Evolutionary conservation across 2,888 invertebrate genomes (phyloP).

Genomic region (Laspeyria flexula): DNA sequence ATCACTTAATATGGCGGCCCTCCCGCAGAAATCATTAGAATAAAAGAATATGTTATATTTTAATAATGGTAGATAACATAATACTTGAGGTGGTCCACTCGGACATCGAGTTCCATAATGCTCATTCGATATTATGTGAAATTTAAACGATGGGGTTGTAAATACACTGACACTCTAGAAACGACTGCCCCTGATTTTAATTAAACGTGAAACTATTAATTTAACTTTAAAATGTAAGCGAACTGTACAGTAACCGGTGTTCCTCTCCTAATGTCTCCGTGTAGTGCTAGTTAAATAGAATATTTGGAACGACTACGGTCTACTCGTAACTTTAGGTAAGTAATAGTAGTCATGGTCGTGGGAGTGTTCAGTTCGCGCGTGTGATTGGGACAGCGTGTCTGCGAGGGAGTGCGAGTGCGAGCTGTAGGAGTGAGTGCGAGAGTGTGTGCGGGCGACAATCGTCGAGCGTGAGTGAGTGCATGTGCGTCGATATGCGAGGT

Average conservation of each 20-base stretch:
- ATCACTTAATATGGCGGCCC: slow-evolving; percentile 76
- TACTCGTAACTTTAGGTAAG: slow-evolving; percentile 69
- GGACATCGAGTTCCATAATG: slow-evolving; percentile 76
- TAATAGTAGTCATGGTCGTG: slow-evolving; percentile 64
- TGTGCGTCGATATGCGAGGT: slow-evolving; percentile 33
- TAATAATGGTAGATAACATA: slow-evolving; percentile 75
- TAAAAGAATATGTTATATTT: slow-evolving; percentile 78
- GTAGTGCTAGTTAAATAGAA: slow-evolving; percentile 77
- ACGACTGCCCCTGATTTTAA: slow-evolving; percentile 72
- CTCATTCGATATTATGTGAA: slow-evolving; percentile 74
- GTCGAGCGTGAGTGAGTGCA: slow-evolving; percentile 36
- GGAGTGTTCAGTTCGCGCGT: slow-evolving; percentile 58
- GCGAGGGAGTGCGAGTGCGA: slow-evolving; percentile 37
- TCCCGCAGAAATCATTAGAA: slow-evolving; percentile 71
- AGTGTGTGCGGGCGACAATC: slow-evolving; percentile 34
- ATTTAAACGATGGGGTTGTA: slow-evolving; percentile 72
- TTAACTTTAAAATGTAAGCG: slow-evolving; percentile 68
- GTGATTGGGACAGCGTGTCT: slow-evolving; percentile 37
- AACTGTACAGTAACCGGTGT: slow-evolving; percentile 84
- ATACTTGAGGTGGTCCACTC: slow-evolving; percentile 65
- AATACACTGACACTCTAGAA: slow-evolving; percentile 67
- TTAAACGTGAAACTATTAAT: slow-evolving; percentile 71
- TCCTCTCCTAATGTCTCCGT: slow-evolving; percentile 82
- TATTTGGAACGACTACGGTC: slow-evolving; percentile 70
- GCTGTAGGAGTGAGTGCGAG: slow-evolving; percentile 32